Percentiles rank a stretch among this genome's conserved stretches.
These are phyloP conservation scores for Apogon talboti DNA, from an alignment of 2,797 vertebrate species.

Conservation along the genomic window DNA sequence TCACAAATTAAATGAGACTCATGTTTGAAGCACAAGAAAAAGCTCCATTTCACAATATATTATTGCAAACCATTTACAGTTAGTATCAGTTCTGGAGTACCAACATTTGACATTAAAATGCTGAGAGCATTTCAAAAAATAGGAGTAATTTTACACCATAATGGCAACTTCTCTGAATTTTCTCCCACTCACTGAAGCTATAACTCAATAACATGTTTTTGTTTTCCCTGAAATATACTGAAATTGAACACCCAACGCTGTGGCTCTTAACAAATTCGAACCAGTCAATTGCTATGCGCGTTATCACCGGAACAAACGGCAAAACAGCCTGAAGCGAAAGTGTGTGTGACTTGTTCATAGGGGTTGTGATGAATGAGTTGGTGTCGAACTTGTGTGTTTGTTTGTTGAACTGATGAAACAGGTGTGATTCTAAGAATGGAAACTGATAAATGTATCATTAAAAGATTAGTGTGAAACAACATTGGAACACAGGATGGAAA, in stretches of 20 bases:
- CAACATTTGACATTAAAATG: constrained; percentile 11
- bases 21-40: constrained; percentile 3
- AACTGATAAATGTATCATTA: not conserved
- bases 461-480: constrained; percentile 9
- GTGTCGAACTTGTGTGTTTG: too few relatives aligned
- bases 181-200: not conserved
- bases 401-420: not conserved
- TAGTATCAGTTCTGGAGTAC: constrained; percentile 6
- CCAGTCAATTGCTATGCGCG: not conserved
- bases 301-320: not conserved
- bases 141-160: not conserved
- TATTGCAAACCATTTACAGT: not conserved
- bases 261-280: constrained; percentile 1
- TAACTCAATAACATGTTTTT: not conserved
- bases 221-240: not conserved
- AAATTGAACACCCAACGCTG: constrained; percentile 8
- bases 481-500: too few relatives aligned
- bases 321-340: not conserved
- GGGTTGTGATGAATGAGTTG: not conserved
- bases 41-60: not conserved
- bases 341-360: not conserved
- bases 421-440: not conserved
- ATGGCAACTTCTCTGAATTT: not conserved
- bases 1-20: not conserved
- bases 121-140: constrained; percentile 10